Conservation (phyloP, 2,797 vertebrate genomes). For the Platalea minor region DNA sequence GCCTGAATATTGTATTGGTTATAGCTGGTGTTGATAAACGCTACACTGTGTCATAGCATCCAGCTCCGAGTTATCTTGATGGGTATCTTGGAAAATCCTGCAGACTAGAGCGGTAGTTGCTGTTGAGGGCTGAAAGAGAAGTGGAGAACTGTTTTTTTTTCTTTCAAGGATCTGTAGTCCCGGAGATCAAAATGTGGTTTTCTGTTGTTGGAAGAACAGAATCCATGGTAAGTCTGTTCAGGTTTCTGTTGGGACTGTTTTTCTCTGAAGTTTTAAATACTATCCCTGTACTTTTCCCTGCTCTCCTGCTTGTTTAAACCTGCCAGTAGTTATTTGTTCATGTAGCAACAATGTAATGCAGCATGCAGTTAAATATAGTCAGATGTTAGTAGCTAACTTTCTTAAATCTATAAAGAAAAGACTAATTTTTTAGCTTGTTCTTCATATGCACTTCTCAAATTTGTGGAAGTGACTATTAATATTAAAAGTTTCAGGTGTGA, state of each 20-base stretch:
- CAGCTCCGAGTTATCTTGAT: conserved; percentile 69
- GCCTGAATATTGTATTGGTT: conserved; percentile 68
- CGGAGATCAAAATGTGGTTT: conserved; percentile 87
- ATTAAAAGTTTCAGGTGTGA: conserved; percentile 14
- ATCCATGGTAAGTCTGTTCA: conserved; percentile 79
- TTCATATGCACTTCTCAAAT: neutral
- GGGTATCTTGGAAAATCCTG: conserved; percentile 66
- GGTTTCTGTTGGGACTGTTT: conserved; percentile 49
- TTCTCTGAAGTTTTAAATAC: conserved; percentile 43
- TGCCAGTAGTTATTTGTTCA: conserved; percentile 42
- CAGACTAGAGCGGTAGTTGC: conserved; percentile 54
- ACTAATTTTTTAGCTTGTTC: conserved; percentile 34
- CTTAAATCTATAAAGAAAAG: conserved; percentile 18
- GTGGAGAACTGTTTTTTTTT: conserved; percentile 59
- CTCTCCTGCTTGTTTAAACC: conserved; percentile 53
- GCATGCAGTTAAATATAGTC: conserved; percentile 48
- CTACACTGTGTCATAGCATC: conserved; percentile 62
- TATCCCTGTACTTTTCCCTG: conserved; percentile 28
- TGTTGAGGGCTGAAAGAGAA: conserved; percentile 52
- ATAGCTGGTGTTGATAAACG: conserved; percentile 67
- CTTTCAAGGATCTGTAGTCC: conserved; percentile 58
- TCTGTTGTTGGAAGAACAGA: conserved; percentile 91
- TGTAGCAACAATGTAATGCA: conserved; percentile 11
- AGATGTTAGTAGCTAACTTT: conserved; percentile 36
- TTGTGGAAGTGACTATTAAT: conserved; percentile 39